Evolutionary conservation across 2,797 vertebrate genomes (phyloP).

Genomic region (Spinus olivaceus): DNA sequence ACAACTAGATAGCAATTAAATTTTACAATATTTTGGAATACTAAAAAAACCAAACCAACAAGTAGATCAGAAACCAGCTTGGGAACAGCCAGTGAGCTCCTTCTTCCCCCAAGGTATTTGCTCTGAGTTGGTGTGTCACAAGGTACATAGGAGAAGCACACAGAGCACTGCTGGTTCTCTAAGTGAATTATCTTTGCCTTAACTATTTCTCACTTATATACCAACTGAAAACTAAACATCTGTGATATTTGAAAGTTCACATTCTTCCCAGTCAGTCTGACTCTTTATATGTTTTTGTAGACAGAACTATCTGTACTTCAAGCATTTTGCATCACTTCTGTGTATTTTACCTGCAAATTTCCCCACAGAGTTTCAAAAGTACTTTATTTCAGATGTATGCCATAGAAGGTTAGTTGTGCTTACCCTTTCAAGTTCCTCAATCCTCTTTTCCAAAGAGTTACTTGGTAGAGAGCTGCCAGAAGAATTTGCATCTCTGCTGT

Average conservation of each 20-base stretch:
- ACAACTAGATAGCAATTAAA: background rate
- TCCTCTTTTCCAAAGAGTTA: conserved; percentile 83
- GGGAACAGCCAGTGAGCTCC: background rate
- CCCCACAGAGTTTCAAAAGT: background rate
- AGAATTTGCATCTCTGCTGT: conserved; percentile 77
- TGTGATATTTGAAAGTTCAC: background rate
- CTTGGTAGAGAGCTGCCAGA: conserved; percentile 69
- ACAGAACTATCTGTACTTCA: background rate
- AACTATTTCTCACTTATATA: background rate
- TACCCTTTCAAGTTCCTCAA: conserved; percentile 96
- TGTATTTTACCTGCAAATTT: background rate
- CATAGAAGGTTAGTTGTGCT: background rate
- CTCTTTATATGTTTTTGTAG: background rate
- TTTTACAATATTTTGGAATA: background rate
- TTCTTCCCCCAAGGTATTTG: background rate
- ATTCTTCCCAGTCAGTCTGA: background rate
- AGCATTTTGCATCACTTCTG: background rate
- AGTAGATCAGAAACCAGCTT: background rate
- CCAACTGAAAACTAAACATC: background rate
- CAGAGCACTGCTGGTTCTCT: background rate
- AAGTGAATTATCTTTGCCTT: background rate
- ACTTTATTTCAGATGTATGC: background rate
- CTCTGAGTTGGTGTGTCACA: rapidly evolving
- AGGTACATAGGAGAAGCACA: background rate
- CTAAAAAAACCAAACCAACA: background rate